Conservation (phyloP, 2,113 vertebrate genomes). For the Pterocles burchelli region DNA sequence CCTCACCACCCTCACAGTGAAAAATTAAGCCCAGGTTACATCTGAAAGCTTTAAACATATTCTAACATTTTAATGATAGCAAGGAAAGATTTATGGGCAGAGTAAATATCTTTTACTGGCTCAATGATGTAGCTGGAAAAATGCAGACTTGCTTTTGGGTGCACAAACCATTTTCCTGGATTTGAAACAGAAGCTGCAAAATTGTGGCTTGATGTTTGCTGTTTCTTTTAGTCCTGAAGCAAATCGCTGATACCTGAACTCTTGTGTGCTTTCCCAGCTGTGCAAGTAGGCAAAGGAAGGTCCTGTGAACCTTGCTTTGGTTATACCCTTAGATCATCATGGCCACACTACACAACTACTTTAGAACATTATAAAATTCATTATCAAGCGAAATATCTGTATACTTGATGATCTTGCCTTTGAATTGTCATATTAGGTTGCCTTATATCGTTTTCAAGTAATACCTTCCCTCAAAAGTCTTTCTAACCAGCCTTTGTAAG, state of each 20-base stretch:
- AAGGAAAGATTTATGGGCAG: conserved; percentile 43
- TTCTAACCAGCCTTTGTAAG: not conserved
- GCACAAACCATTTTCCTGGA: not conserved
- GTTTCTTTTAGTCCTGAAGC: not conserved
- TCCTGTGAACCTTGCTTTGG: not conserved
- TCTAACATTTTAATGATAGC: conserved; percentile 52
- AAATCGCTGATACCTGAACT: not conserved
- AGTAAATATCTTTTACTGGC: conserved; percentile 44
- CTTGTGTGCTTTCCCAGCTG: not conserved
- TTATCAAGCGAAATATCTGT: not conserved
- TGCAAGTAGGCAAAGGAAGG: not conserved
- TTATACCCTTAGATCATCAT: not conserved
- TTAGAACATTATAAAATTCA: not conserved
- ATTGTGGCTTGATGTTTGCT: not conserved
- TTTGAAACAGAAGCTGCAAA: conserved; percentile 48
- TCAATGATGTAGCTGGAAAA: conserved; percentile 12
- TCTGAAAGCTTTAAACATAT: conserved; percentile 62
- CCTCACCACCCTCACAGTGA: too few relatives aligned
- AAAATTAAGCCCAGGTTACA: too few relatives aligned
- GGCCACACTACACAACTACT: not conserved
- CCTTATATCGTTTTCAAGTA: not conserved
- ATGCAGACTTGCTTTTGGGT: not conserved
- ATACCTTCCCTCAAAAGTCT: not conserved
- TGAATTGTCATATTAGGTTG: not conserved
- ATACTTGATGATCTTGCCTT: not conserved